Evolutionary conservation across 2,888 invertebrate species (phyloP).

Genomic region (Conchocele bisecta): DNA sequence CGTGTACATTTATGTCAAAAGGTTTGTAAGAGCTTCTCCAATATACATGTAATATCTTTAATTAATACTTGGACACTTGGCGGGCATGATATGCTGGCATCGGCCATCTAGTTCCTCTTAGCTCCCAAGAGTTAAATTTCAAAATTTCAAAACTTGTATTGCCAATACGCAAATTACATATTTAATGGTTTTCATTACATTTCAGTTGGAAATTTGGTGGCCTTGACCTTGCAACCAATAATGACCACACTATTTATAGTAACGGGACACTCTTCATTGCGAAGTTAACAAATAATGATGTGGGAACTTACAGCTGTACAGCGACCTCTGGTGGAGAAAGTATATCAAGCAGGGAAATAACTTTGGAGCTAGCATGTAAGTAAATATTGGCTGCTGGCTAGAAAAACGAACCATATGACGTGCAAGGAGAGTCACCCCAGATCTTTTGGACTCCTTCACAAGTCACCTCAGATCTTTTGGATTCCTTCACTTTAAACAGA

Average conservation of each 20-base stretch:
- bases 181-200: background rate
- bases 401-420: background rate
- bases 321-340: conserved; percentile 24
- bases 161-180: background rate
- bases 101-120: no score
- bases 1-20: no score
- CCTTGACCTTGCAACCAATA: conserved; percentile 17
- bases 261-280: conserved; percentile 49
- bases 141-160: background rate
- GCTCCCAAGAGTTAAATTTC: background rate
- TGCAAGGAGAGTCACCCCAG: background rate
- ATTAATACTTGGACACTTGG: background rate
- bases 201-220: conserved; percentile 40
- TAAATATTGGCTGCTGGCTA: background rate
- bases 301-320: conserved; percentile 42
- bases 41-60: background rate
- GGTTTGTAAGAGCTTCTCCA: background rate
- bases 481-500: no score
- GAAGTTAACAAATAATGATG: conserved; percentile 35
- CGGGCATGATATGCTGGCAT: no score
- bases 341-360: conserved; percentile 19
- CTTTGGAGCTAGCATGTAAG: conserved; percentile 50
- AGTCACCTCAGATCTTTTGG: no score
- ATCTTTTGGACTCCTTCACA: no score
- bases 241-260: conserved; percentile 24